Base-by-base conservation (phyloP, 2,113 vertebrate species). In the Laticauda laticaudata region DNA sequence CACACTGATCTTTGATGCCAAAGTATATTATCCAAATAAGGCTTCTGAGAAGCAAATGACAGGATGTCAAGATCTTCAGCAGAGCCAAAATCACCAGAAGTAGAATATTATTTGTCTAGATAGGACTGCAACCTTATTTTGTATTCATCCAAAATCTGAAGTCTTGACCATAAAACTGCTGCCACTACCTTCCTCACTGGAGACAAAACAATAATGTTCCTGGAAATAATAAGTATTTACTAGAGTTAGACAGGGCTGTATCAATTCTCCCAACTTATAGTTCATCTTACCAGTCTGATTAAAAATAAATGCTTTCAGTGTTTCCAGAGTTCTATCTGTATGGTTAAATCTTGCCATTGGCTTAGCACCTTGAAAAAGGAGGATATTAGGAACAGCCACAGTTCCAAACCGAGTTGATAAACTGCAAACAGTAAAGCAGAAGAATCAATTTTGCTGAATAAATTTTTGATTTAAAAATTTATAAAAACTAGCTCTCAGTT, bases 311-410 rank as follows among this genome's bases (percentile, higher is more conserved):
- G 98, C 98, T 88, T 98, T 98, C 92, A 99, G 97, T 0, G 97
- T 99, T 85, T 99, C 98, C 96, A 99, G 92, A 0, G 98, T 99
- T 93, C 99, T 96, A 88, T 99, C 99, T 0, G 99, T 99, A 89
- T 99, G 99, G 95, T 99, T 99, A 97, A 99, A 99, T 64, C 99
- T 98, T 92, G 99, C 99, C 99, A 99, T 99, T 2, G 99, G 99
- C 94, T 99, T 99, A 89, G 98, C 98, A 85, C 99, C 99, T 98
- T 99, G 99, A 96, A 99, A 99, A 94, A 99, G 97, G 48, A 99
- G 98, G 85, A 99, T 99, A 94, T 99, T 99, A 10, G 99, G 99
- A 69, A 99, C 99, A 18, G 99, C 99, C 64, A 99, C 99, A 0
- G 99, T 99, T 92, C 99, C 99, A 97, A 99, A 99, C 92, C 99